Percentiles rank a stretch among this genome's conserved stretches.
Evolutionary conservation across 2,888 invertebrate genomes (phyloP).

Genomic region (Beris chalybata): DNA sequence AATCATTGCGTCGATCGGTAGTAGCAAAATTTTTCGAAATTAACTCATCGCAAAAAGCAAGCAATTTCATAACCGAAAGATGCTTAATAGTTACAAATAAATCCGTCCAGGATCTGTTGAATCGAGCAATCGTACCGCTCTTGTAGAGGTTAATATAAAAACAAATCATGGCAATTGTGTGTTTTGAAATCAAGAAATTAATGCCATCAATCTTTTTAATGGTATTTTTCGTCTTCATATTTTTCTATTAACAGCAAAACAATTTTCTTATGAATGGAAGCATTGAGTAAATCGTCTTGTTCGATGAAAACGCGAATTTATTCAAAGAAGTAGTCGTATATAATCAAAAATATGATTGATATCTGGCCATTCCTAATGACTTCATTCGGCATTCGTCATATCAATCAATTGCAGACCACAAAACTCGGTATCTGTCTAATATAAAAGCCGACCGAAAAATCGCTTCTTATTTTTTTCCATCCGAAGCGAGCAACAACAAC

Average conservation of each 20-base stretch:
- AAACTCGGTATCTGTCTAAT: slow-evolving; percentile 20
- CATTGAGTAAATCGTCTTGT: background rate
- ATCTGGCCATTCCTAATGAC: slow-evolving; percentile 31
- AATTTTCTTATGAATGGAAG: slow-evolving; percentile 15
- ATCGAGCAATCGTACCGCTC: background rate
- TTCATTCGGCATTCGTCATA: slow-evolving; percentile 33
- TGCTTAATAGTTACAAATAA: background rate
- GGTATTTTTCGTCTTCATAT: slow-evolving; percentile 2
- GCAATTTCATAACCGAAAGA: slow-evolving; percentile 16
- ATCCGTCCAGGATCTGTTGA: background rate
- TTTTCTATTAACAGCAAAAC: background rate
- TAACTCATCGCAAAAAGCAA: slow-evolving; percentile 14
- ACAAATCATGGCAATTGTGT: slow-evolving; percentile 19
- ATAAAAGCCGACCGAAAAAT: too few relatives aligned
- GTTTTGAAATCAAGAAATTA: slow-evolving; percentile 32
- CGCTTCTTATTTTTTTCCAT: too few relatives aligned
- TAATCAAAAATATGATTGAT: slow-evolving; percentile 33
- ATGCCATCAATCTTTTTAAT: slow-evolving; percentile 28
- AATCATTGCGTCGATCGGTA: slow-evolving; percentile 1
- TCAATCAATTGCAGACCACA: slow-evolving; percentile 31
- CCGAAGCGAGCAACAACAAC: too few relatives aligned
- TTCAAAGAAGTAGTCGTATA: slow-evolving; percentile 16
- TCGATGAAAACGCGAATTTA: background rate
- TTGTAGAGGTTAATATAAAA: slow-evolving; percentile 11
- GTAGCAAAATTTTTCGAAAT: slow-evolving; percentile 6